These are phyloP conservation scores for Accipiter cooperii DNA, from an alignment of 2,113 vertebrate species.

Conservation along the genomic window DNA sequence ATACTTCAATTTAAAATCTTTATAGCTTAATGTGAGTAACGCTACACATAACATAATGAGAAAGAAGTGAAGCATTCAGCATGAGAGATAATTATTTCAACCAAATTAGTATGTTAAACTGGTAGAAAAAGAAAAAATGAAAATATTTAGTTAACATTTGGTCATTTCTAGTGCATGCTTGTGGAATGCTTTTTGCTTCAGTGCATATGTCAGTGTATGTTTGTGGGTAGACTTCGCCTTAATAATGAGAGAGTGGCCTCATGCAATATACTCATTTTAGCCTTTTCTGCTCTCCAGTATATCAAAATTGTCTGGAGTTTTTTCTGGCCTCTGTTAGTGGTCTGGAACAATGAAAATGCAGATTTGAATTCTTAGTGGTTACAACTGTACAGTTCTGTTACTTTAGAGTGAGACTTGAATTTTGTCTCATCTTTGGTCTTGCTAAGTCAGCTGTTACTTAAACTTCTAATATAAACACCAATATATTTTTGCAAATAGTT, in stretches of 20 bases:
- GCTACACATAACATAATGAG: background rate
- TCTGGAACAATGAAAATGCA: background rate
- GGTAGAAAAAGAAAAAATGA: background rate
- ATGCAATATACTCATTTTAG: background rate
- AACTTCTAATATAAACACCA: background rate
- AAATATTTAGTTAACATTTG: background rate
- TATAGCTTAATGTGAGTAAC: background rate
- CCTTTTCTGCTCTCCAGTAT: background rate
- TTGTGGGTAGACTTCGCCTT: background rate
- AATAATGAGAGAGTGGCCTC: background rate
- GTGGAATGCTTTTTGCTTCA: background rate
- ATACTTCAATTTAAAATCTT: background rate
- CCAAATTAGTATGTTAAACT: background rate
- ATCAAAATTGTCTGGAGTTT: background rate
- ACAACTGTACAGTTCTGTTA: background rate
- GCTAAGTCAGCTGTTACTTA: background rate
- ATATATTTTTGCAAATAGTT: background rate
- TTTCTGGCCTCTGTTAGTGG: background rate
- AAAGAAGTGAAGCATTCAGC: slow-evolving; percentile 19
- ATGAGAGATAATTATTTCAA: background rate
- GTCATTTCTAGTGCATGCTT: background rate
- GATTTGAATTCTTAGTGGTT: background rate
- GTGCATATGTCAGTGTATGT: background rate
- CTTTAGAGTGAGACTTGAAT: background rate
- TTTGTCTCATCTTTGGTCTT: background rate